Percentiles rank a stretch among this genome's conserved stretches.
These are phyloP conservation scores for Tigriopus japonicus DNA, from an alignment of 1,140 invertebrate species.

Conservation along the genomic window DNA sequence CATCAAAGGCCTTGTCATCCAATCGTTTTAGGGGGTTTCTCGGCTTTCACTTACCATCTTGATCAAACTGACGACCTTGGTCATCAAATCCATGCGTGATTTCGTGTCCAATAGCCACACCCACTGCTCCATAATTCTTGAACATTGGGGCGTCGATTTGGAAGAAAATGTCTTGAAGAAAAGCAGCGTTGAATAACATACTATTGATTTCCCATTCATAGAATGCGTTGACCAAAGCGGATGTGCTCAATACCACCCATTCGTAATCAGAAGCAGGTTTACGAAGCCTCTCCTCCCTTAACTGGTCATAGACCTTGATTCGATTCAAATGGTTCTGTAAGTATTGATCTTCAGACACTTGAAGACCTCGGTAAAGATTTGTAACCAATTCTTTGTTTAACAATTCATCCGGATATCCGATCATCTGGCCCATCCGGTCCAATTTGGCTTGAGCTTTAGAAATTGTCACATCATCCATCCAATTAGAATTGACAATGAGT, in stretches of 20 bases:
- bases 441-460: conserved; percentile 29
- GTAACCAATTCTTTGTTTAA: conserved; percentile 26
- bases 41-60: conserved; percentile 32
- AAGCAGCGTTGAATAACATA: conserved; percentile 30
- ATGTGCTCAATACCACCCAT: conserved; percentile 24
- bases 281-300: conserved; percentile 24
- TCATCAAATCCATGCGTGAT: conserved; percentile 86
- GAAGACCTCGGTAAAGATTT: conserved; percentile 24
- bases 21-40: too few relatives aligned
- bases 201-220: conserved; percentile 25
- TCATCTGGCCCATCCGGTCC: conserved; percentile 29
- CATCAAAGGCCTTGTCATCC: too few relatives aligned
- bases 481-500: conserved; percentile 20
- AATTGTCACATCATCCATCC: conserved; percentile 33
- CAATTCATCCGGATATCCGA: conserved; percentile 32
- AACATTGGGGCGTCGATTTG: conserved; percentile 59
- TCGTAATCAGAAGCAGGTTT: conserved; percentile 22
- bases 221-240: conserved; percentile 27
- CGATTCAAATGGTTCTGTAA: conserved; percentile 29
- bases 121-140: conserved; percentile 78
- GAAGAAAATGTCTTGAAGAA: conserved; percentile 44
- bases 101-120: conserved; percentile 79
- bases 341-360: conserved; percentile 23
- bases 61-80: conserved; percentile 45
- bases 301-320: conserved; percentile 21